Percentiles rank a stretch among this genome's conserved stretches.
Conservation (phyloP, 2,888 invertebrate species). For the Dynastes tityus region DNA sequence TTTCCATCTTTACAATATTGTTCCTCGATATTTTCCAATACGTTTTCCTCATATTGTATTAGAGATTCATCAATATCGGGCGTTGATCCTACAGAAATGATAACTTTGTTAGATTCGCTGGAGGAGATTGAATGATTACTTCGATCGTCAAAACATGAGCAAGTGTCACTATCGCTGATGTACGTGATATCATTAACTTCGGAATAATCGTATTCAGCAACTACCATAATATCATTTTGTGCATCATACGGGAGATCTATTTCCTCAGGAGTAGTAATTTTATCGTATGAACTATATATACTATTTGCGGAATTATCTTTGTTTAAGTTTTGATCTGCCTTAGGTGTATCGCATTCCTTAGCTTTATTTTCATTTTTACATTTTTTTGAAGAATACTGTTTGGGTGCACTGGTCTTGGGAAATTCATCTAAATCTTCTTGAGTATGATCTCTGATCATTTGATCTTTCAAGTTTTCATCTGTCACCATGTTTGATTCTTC, state of each 20-base stretch:
- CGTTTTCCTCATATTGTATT: not conserved
- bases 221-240: not conserved
- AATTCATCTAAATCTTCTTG: not conserved
- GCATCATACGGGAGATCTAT: slow-evolving; percentile 19
- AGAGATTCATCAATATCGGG: not conserved
- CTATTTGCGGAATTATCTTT: slow-evolving; percentile 38
- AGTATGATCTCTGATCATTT: not conserved
- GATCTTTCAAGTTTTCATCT: not conserved
- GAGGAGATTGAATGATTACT: slow-evolving; percentile 18
- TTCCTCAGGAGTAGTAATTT: not conserved
- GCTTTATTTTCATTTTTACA: not conserved
- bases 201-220: not conserved
- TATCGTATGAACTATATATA: not conserved
- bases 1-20: not conserved
- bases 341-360: too few relatives aligned
- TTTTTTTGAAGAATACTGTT: slow-evolving; percentile 28
- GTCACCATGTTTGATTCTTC: slow-evolving; percentile 20
- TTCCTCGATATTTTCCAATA: not conserved
- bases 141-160: slow-evolving; percentile 32
- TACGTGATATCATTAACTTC: slow-evolving; percentile 4
- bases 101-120: not conserved
- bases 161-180: slow-evolving; percentile 24
- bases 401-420: not conserved
- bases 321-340: not conserved
- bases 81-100: not conserved